These are phyloP conservation scores for Zele albiditarsus DNA, from an alignment of 2,888 invertebrate species.

Conservation along the genomic window DNA sequence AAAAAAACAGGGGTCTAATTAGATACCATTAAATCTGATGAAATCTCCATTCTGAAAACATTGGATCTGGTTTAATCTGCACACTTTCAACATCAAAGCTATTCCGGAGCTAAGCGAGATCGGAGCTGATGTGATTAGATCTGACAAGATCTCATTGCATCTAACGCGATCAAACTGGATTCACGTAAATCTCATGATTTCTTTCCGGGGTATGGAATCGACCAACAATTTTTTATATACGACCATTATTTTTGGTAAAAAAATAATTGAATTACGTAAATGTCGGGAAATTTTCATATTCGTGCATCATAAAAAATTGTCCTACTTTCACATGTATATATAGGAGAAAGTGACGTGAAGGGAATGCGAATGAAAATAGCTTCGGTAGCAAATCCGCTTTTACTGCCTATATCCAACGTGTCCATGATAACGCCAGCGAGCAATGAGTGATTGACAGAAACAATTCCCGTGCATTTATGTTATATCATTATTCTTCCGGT, in stretches of 20 bases:
- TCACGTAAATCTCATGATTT: too few relatives aligned
- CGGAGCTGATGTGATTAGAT: too few relatives aligned
- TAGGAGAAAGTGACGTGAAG: neutral
- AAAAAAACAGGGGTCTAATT: too few relatives aligned
- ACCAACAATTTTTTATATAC: neutral
- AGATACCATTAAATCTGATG: too few relatives aligned
- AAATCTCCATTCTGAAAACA: too few relatives aligned
- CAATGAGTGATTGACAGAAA: slow-evolving; percentile 33
- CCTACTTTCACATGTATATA: neutral
- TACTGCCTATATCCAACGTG: neutral
- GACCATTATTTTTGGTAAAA: neutral
- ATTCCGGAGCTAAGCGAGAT: too few relatives aligned
- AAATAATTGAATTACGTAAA: neutral
- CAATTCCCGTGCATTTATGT: slow-evolving; percentile 13
- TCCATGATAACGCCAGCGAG: neutral
- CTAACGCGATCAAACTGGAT: too few relatives aligned
- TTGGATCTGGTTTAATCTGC: too few relatives aligned
- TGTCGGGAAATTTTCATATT: neutral
- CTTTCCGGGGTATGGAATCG: too few relatives aligned
- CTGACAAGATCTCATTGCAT: too few relatives aligned
- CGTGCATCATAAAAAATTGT: neutral
- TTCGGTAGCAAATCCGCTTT: neutral
- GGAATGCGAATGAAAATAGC: slow-evolving; percentile 1
- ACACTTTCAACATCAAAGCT: too few relatives aligned
- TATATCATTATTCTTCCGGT: neutral